Base-by-base conservation (phyloP, 2,797 vertebrate genomes). In the Caiman crocodilus region DNA sequence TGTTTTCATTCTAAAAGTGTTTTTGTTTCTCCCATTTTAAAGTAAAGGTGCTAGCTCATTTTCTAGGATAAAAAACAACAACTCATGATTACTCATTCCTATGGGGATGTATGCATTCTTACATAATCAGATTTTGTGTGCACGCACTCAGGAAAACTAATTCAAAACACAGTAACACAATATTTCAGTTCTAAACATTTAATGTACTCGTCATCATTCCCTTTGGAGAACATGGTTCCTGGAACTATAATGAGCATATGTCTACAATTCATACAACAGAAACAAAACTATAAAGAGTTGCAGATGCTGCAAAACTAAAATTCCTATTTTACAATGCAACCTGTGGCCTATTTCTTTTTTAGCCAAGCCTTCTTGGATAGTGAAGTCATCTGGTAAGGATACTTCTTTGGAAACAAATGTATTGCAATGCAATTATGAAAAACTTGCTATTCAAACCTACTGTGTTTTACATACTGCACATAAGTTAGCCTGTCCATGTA, bases 321-420 rank as follows among this genome's bases (percentile, higher is more conserved):
- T 87, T 95, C 64, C 78, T 87, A 55, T 56, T 71, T 86, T 90
- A 84, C 76, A 88, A 2, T 77, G 87, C 89, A 91, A 59, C 79
- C 89, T 73, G 7, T 84, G 83, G 76, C 85, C 26, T 26, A 20
- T 71, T 96, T 96, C 95, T 93, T 85, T 96, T 96, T 77, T 91
- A 92, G 88, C 90, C 94, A 56, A 55, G 74, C 60, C 30, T 26
- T 7, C 67, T 90, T 96, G 84, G 96, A 94, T 96, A 96, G 95
- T 82, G 96, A 58, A 2, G 12, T 60, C 14, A 9, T 67, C 57
- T 76, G 16, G 35, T 56, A 67, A 79, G 56, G 59, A 73, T 57
- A 26, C 88, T 64, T 26, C 86, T 92, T 25, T 95, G 64, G 76
- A 92, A 88, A 85, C 63, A 84, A 74, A 84, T 58, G 87, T 73